These are phyloP conservation scores for Chiloscyllium plagiosum DNA, from an alignment of 2,113 vertebrate genomes.

Conservation along the genomic window DNA sequence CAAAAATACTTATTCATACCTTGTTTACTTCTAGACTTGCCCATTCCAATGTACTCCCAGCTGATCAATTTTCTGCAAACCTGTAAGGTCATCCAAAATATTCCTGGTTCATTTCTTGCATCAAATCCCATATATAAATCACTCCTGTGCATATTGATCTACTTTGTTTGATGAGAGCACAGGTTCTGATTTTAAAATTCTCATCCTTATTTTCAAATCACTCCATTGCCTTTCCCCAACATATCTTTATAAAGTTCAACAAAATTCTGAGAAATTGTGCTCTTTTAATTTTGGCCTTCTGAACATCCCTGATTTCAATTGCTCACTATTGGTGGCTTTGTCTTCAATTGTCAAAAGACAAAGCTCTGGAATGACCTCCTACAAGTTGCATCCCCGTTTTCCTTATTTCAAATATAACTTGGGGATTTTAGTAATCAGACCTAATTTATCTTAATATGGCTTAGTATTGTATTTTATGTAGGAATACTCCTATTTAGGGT, in stretches of 20 bases:
- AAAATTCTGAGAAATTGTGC: background rate
- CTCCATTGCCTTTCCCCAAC: background rate
- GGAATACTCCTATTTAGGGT: background rate
- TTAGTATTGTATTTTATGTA: background rate
- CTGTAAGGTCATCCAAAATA: background rate
- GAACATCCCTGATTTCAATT: background rate
- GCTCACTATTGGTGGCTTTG: background rate
- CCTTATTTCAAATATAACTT: background rate
- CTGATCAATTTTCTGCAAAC: background rate
- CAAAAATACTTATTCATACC: no score
- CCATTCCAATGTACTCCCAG: background rate
- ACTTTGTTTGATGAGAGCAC: background rate
- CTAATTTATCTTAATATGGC: background rate
- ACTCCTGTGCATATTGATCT: background rate
- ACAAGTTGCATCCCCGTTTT: background rate
- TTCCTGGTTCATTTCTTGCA: background rate
- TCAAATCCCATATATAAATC: background rate
- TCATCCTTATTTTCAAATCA: background rate
- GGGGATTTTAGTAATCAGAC: background rate
- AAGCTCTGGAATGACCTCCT: background rate
- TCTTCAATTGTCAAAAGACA: background rate
- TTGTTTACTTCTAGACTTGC: background rate
- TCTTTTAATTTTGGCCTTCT: background rate
- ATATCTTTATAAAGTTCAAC: background rate
- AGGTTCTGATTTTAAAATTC: background rate